phyloP scores from a whole-genome alignment of 2,888 invertebrate genomes.

The Diarsia brunnea region DNA sequence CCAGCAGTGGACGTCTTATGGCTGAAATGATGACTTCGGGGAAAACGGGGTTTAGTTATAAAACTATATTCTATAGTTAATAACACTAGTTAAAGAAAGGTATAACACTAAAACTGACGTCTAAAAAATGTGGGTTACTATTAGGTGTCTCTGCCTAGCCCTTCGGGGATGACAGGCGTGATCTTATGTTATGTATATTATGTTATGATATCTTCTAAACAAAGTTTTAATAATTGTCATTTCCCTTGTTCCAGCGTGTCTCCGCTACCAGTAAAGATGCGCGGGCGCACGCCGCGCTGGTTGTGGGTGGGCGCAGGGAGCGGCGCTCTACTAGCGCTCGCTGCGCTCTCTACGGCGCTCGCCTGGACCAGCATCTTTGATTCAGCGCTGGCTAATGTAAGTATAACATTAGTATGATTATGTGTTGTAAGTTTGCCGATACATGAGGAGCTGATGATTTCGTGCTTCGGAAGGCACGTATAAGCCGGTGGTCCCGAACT shows the following conservation, averaged over 20 bases:
- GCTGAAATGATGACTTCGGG: too few relatives aligned
- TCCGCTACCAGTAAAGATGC: conserved; percentile 75
- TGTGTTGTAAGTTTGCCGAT: neutral
- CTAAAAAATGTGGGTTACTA: too few relatives aligned
- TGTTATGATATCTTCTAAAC: neutral
- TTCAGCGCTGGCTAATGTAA: conserved; percentile 80
- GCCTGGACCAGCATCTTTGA: conserved; percentile 85
- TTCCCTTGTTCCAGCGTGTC: conserved; percentile 63
- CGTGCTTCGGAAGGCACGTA: too few relatives aligned
- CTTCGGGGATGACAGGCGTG: neutral
- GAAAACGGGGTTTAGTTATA: too few relatives aligned
- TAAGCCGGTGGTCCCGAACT: too few relatives aligned
- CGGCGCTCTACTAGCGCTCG: conserved; percentile 77
- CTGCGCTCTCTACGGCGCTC: conserved; percentile 80
- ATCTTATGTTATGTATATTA: too few relatives aligned
- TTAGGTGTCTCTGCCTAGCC: too few relatives aligned
- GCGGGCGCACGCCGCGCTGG: conserved; percentile 82
- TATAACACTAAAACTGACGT: too few relatives aligned
- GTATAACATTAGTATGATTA: conserved; percentile 50
- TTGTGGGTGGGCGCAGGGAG: conserved; percentile 77
- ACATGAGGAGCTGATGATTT: too few relatives aligned
- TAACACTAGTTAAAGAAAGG: too few relatives aligned
- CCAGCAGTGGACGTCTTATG: too few relatives aligned
- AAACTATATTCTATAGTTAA: too few relatives aligned
- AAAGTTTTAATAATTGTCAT: neutral